phyloP scores from a whole-genome alignment of 2,888 invertebrate species.

The Leptura quadrifasciata region DNA sequence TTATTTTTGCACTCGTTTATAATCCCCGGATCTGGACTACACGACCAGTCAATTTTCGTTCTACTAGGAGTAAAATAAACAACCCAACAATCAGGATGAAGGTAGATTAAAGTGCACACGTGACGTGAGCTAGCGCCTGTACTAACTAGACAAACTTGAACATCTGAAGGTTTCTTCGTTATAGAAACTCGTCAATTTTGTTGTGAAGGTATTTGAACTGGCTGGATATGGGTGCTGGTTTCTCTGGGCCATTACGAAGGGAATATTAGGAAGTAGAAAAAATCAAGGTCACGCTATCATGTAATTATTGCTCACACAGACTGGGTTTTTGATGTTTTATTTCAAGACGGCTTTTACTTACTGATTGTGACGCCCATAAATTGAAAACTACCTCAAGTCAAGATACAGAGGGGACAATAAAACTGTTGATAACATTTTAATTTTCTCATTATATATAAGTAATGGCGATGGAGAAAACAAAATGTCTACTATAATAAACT shows the following conservation, averaged over 20 bases:
- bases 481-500: too few relatives aligned
- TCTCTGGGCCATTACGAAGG: conserved; percentile 6
- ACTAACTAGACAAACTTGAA: conserved; percentile 19
- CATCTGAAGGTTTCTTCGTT: conserved; percentile 5
- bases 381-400: background rate
- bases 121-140: too few relatives aligned
- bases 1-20: too few relatives aligned
- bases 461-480: background rate
- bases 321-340: background rate
- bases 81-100: too few relatives aligned
- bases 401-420: background rate
- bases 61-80: too few relatives aligned
- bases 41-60: too few relatives aligned
- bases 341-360: background rate
- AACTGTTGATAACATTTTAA: background rate
- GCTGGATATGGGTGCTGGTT: background rate
- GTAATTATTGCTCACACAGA: background rate
- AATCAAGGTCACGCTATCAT: conserved; percentile 19
- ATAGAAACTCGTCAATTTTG: background rate
- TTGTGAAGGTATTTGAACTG: conserved; percentile 4
- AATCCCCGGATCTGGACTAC: too few relatives aligned
- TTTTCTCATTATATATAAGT: background rate
- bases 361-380: background rate
- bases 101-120: too few relatives aligned
- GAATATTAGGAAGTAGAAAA: conserved; percentile 9